Conservation (phyloP, 2,797 vertebrate genomes). For the Adrianichthys oophorus region DNA sequence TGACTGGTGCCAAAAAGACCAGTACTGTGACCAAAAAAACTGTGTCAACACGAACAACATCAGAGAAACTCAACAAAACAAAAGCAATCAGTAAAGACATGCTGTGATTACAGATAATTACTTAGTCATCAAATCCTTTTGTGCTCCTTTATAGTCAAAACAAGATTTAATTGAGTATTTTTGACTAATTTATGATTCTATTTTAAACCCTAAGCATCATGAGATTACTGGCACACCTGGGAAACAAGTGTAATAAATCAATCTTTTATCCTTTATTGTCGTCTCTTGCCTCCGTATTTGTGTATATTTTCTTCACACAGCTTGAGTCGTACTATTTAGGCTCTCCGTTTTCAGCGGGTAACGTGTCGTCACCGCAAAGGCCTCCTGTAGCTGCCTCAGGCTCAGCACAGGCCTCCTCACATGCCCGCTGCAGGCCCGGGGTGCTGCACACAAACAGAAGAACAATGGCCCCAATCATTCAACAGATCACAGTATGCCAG, state of each 20-base stretch:
- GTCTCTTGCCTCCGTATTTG: background rate
- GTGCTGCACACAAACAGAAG: slow-evolving; percentile 46
- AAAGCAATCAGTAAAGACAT: too few species aligned
- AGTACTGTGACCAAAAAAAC: background rate
- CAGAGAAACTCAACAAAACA: too few species aligned
- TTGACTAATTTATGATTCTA: too few species aligned
- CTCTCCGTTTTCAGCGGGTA: slow-evolving; percentile 62
- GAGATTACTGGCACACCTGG: too few species aligned
- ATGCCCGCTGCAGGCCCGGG: slow-evolving; percentile 41
- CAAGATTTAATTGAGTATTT: too few species aligned
- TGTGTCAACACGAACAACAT: too few species aligned
- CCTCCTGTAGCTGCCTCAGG: slow-evolving; percentile 60
- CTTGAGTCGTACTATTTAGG: slow-evolving; percentile 59
- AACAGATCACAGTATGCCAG: background rate
- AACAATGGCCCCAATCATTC: slow-evolving; percentile 11
- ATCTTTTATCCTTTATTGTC: slow-evolving; percentile 1
- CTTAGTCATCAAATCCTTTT: too few species aligned
- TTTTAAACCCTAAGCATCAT: too few species aligned
- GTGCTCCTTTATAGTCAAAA: too few species aligned
- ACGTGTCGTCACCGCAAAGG: slow-evolving; percentile 63
- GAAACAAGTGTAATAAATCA: too few species aligned
- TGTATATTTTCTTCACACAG: background rate
- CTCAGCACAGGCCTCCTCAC: slow-evolving; percentile 68
- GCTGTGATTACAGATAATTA: too few species aligned
- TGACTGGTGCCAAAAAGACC: slow-evolving; percentile 13